Evolutionary conservation across 2,113 vertebrate genomes (phyloP).

Genomic region (Mungos mungo): DNA sequence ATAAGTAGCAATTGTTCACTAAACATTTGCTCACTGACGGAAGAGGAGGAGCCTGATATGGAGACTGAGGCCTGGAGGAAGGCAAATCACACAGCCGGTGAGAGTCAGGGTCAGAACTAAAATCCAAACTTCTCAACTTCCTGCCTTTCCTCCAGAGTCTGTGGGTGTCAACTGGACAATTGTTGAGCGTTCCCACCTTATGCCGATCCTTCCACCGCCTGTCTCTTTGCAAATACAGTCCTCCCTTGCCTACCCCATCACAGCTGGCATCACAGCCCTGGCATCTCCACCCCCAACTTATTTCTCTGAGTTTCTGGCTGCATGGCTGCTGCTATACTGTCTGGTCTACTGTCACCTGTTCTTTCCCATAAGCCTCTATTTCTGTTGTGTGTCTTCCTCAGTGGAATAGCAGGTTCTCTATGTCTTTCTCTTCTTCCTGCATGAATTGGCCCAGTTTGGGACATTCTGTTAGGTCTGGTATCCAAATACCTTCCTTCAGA

Average conservation of each 20-base stretch:
- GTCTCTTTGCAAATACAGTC: neutral
- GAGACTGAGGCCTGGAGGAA: neutral
- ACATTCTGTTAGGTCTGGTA: neutral
- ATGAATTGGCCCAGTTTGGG: neutral
- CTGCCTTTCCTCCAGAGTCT: constrained; percentile 21
- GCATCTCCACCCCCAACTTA: neutral
- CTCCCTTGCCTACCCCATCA: neutral
- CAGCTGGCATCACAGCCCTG: neutral
- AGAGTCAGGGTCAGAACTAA: neutral
- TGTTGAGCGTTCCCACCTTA: neutral
- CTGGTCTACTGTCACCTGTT: neutral
- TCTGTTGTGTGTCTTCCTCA: neutral
- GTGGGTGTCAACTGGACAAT: neutral
- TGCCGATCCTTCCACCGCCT: too few relatives aligned
- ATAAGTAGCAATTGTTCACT: neutral
- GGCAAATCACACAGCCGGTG: neutral
- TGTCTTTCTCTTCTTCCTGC: neutral
- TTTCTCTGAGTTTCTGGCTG: neutral
- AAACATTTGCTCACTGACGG: neutral
- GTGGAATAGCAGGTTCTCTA: accelerated
- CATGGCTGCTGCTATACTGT: accelerated
- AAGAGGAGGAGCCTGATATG: neutral
- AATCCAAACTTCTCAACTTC: constrained; percentile 1
- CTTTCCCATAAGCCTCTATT: neutral
- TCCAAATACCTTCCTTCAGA: neutral